Evolutionary conservation across 2,113 vertebrate species (phyloP).

Genomic region (Romanogobio albipinnatus): DNA sequence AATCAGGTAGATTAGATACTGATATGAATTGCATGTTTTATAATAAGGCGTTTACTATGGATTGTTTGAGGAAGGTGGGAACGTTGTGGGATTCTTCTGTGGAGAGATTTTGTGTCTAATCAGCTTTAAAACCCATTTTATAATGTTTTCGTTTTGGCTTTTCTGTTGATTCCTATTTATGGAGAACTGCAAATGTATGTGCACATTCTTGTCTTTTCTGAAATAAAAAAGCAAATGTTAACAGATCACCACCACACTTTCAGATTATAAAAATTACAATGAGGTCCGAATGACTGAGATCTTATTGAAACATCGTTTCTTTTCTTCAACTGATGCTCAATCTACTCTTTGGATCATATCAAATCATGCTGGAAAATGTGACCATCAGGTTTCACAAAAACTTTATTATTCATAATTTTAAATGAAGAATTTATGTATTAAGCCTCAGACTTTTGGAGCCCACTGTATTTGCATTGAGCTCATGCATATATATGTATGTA

Average conservation of each 20-base stretch:
- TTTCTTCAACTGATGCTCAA: background rate
- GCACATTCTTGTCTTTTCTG: constrained; percentile 48
- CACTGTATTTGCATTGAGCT: background rate
- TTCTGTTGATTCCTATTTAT: constrained; percentile 54
- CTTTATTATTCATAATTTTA: too few species aligned
- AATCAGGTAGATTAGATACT: background rate
- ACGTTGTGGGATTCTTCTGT: background rate
- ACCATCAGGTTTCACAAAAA: background rate
- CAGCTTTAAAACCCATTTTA: constrained; percentile 25
- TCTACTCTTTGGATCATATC: background rate
- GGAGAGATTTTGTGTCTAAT: constrained; percentile 2
- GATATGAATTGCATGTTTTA: constrained; percentile 27
- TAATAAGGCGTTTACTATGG: background rate
- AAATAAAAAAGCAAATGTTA: constrained; percentile 51
- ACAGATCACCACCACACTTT: background rate
- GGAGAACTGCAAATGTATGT: constrained; percentile 45
- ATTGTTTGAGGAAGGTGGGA: background rate
- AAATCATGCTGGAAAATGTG: background rate
- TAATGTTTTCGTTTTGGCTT: constrained; percentile 42
- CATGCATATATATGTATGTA: background rate
- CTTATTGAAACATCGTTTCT: background rate
- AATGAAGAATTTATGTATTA: too few species aligned
- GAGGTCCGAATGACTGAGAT: background rate
- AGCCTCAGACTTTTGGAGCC: background rate
- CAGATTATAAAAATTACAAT: background rate